A percentile compares a stretch with the other conserved stretches of the same genome.
phyloP scores from a whole-genome alignment of 2,888 invertebrate species.

The Hemistola chrysoprasaria region DNA sequence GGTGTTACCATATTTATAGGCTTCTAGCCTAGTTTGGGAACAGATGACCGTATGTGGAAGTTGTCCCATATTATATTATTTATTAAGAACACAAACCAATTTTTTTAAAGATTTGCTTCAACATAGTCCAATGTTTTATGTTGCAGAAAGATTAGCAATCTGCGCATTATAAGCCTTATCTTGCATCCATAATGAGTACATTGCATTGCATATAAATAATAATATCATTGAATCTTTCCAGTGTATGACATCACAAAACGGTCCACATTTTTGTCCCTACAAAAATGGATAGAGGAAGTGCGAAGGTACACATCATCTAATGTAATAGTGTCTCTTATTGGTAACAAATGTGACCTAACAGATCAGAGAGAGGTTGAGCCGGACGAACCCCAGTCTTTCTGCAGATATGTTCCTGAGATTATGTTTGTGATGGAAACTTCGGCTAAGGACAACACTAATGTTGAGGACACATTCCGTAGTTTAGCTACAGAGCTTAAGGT shows the following conservation, averaged over 20 bases:
- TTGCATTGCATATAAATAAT: too few relatives aligned
- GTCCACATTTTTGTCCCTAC: constrained; percentile 94
- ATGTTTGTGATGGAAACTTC: constrained; percentile 94
- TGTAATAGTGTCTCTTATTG: constrained; percentile 94
- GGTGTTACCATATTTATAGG: too few relatives aligned
- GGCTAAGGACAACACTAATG: constrained; percentile 95
- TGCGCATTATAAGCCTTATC: too few relatives aligned
- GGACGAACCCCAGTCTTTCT: constrained; percentile 93
- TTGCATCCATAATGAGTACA: too few relatives aligned
- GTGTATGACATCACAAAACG: constrained; percentile 98
- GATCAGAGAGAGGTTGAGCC: constrained; percentile 91
- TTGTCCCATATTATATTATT: too few relatives aligned
- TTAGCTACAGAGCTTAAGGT: constrained; percentile 94
- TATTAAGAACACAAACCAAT: too few relatives aligned
- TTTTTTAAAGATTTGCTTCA: too few relatives aligned
- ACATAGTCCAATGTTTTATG: too few relatives aligned
- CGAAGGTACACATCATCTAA: constrained; percentile 96
- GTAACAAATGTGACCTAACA: constrained; percentile 94
- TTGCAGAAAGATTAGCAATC: too few relatives aligned
- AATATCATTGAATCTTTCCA: constrained; percentile 38
- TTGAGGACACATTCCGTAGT: constrained; percentile 93
- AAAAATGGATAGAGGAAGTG: constrained; percentile 98
- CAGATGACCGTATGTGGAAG: too few relatives aligned
- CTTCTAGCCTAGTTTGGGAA: too few relatives aligned
- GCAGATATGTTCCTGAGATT: constrained; percentile 93